Percentiles rank a stretch among this genome's conserved stretches.
Conservation (phyloP, 2,888 invertebrate species). For the Netelia fuscicornis region DNA sequence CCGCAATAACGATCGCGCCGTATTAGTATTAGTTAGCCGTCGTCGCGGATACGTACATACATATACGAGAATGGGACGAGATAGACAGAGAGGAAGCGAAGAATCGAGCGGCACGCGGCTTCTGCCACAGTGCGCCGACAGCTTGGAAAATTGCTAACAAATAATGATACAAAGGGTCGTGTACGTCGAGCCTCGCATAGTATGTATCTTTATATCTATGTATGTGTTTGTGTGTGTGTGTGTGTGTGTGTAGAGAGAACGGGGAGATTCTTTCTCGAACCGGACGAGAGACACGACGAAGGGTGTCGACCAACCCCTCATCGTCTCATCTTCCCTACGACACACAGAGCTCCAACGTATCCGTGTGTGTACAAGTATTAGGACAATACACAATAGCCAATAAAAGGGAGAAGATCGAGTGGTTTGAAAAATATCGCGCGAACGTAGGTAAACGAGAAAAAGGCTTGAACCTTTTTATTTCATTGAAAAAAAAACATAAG, state of each 20-base stretch:
- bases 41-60: constrained; percentile 72
- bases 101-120: constrained; percentile 71
- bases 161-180: constrained; percentile 78
- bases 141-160: constrained; percentile 85
- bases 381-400: constrained; percentile 23
- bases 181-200: not conserved
- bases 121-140: constrained; percentile 76
- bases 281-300: constrained; percentile 57
- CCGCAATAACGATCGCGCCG: constrained; percentile 78
- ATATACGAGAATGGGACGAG: constrained; percentile 16
- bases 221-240: not conserved
- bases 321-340: constrained; percentile 6
- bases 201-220: not conserved
- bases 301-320: constrained; percentile 63
- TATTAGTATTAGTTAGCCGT: constrained; percentile 82
- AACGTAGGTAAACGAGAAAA: not conserved
- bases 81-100: constrained; percentile 57
- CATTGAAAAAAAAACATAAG: not conserved
- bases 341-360: not conserved
- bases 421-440: not conserved
- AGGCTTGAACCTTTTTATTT: not conserved
- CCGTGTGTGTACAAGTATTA: constrained; percentile 24
- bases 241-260: not conserved
- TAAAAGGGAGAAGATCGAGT: not conserved
- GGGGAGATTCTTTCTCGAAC: constrained; percentile 59